Conservation (phyloP, 2,888 invertebrate genomes). For the Amiota communis region DNA sequence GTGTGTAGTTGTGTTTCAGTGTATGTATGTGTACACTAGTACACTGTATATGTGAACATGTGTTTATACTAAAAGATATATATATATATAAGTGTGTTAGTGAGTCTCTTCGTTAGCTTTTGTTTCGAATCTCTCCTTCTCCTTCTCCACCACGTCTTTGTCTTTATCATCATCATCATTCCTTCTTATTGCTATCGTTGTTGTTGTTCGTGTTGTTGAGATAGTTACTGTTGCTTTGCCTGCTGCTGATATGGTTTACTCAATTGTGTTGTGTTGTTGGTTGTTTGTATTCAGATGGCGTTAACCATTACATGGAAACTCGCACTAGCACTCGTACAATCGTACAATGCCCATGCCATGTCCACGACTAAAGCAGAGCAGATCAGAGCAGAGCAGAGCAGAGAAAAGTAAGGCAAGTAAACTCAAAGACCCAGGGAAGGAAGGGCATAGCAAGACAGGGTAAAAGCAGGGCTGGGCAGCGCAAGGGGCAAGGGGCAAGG, state of each 20-base stretch:
- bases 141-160: not conserved
- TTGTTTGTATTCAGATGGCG: slow-evolving; percentile 51
- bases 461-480: too few relatives aligned
- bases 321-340: slow-evolving; percentile 49
- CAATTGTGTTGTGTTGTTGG: not conserved
- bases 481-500: not conserved
- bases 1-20: slow-evolving; percentile 44
- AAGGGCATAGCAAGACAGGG: too few relatives aligned
- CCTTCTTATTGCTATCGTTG: not conserved
- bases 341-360: slow-evolving; percentile 10
- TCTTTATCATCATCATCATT: not conserved
- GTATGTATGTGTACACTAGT: slow-evolving; percentile 13
- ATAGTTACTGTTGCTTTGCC: not conserved
- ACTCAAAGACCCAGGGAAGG: too few relatives aligned
- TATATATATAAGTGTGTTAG: not conserved
- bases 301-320: slow-evolving; percentile 64
- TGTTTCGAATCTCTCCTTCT: not conserved
- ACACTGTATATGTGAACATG: slow-evolving; percentile 3
- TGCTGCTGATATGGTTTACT: not conserved
- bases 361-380: too few relatives aligned
- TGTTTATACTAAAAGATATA: not conserved
- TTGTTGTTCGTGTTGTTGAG: not conserved
- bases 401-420: too few relatives aligned
- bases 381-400: too few relatives aligned
- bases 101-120: not conserved